Conservation (phyloP, 53 echinoderm and acorn worm species). For the Temnopleurus reevesii region DNA sequence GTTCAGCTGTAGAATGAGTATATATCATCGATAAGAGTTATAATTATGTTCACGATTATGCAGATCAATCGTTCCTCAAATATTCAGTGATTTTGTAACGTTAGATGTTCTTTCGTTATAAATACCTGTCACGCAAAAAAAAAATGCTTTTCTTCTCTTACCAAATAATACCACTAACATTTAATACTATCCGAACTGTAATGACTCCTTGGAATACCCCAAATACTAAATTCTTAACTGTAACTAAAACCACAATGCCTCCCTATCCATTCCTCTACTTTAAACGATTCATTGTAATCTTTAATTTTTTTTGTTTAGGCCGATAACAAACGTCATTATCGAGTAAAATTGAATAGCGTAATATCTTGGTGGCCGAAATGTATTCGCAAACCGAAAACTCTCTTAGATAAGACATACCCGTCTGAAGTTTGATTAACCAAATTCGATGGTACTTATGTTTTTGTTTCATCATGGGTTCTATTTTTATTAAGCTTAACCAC, state of each 20-base stretch:
- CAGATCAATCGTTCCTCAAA: too few species aligned
- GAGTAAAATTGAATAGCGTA: not conserved
- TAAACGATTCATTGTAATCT: not conserved
- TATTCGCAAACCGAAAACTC: not conserved
- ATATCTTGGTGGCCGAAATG: constrained; percentile 12
- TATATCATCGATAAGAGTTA: too few species aligned
- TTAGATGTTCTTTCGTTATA: too few species aligned
- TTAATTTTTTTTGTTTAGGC: not conserved
- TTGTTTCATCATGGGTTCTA: not conserved
- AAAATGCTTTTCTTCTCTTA: not conserved
- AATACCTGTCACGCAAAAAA: too few species aligned
- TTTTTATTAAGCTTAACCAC: not conserved
- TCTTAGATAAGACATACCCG: not conserved
- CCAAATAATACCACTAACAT: not conserved
- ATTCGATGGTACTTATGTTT: not conserved
- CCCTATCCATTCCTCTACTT: not conserved
- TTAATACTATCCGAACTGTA: not conserved
- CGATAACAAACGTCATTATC: not conserved
- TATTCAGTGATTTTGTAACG: too few species aligned
- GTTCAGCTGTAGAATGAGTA: too few species aligned
- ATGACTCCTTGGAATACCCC: not conserved
- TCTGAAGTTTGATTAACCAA: not conserved
- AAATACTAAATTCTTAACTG: not conserved
- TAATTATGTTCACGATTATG: too few species aligned
- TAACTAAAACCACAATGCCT: not conserved